Evolutionary conservation across 1,140 invertebrate genomes (phyloP).

Genomic region (Penaeus vannamei): DNA sequence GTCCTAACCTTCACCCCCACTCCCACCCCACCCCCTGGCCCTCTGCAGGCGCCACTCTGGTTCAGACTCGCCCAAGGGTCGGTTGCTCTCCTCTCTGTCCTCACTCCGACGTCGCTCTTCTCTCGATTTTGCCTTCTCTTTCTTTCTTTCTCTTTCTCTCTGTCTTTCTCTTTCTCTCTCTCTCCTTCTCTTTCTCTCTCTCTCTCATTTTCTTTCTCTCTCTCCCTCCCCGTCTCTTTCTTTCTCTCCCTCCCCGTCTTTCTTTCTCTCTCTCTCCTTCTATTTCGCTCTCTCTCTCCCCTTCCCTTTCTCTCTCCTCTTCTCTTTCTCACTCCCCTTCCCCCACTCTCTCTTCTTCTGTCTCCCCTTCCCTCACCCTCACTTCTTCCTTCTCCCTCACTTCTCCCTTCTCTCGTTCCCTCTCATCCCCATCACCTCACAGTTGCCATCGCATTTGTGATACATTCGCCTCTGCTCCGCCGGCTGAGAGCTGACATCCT

Average conservation of each 20-base stretch:
- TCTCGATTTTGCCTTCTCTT: not conserved
- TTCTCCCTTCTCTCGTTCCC: not conserved
- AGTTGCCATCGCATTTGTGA: not conserved
- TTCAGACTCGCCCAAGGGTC: too few relatives aligned
- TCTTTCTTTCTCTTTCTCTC: slow-evolving; percentile 51
- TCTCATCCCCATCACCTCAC: not conserved
- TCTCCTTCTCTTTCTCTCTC: slow-evolving; percentile 44
- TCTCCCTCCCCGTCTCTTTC: slow-evolving; percentile 53
- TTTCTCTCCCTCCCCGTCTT: slow-evolving; percentile 41
- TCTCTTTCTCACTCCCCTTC: not conserved
- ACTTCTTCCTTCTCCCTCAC: not conserved
- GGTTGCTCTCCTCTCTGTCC: too few relatives aligned
- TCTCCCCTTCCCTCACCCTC: not conserved
- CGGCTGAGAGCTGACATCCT: not conserved
- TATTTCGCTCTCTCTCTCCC: slow-evolving; percentile 50
- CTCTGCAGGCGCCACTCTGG: too few relatives aligned
- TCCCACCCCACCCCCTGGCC: too few relatives aligned
- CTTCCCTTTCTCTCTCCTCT: not conserved
- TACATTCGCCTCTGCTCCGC: not conserved
- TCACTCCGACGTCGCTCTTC: too few relatives aligned
- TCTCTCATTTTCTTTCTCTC: slow-evolving; percentile 66
- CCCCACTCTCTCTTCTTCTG: not conserved
- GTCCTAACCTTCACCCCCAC: too few relatives aligned
- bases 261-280: slow-evolving; percentile 68
- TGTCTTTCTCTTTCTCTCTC: slow-evolving; percentile 8